phyloP scores from a whole-genome alignment of 2,888 invertebrate species.

The Brenthis ino region DNA sequence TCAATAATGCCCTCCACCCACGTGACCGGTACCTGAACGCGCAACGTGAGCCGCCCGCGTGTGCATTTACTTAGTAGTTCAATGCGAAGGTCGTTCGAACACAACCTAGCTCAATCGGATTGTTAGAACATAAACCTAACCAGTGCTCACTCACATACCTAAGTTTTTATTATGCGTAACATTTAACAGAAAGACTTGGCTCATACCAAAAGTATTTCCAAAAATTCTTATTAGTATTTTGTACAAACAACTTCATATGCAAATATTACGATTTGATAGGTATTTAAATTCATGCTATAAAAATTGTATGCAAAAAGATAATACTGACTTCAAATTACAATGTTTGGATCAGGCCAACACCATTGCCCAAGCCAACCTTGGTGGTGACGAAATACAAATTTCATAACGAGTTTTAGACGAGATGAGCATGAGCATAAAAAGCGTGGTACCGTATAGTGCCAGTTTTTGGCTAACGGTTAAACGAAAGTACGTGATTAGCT shows the following conservation, averaged over 20 bases:
- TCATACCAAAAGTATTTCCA: no score
- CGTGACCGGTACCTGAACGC: constrained; percentile 23
- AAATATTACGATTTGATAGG: no score
- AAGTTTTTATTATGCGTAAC: no score
- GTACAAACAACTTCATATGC: no score
- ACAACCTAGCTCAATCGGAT: constrained; percentile 32
- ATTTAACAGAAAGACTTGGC: no score
- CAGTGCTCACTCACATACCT: not conserved
- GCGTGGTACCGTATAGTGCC: constrained; percentile 78
- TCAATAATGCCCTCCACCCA: constrained; percentile 17
- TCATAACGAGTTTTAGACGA: constrained; percentile 72
- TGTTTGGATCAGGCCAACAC: constrained; percentile 28
- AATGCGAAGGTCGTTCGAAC: constrained; percentile 37
- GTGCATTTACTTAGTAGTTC: constrained; percentile 28
- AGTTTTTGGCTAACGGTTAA: constrained; percentile 74
- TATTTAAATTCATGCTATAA: not conserved
- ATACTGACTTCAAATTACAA: constrained; percentile 1
- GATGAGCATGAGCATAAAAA: constrained; percentile 71
- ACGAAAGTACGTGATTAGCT: constrained; percentile 75
- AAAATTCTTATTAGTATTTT: no score
- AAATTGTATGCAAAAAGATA: not conserved
- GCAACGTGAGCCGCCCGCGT: constrained; percentile 35
- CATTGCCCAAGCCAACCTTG: constrained; percentile 58
- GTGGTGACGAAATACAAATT: constrained; percentile 69
- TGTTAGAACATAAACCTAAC: constrained; percentile 21